Evolutionary conservation across 2,888 invertebrate species (phyloP).

Genomic region (Diadegma fenestrale): DNA sequence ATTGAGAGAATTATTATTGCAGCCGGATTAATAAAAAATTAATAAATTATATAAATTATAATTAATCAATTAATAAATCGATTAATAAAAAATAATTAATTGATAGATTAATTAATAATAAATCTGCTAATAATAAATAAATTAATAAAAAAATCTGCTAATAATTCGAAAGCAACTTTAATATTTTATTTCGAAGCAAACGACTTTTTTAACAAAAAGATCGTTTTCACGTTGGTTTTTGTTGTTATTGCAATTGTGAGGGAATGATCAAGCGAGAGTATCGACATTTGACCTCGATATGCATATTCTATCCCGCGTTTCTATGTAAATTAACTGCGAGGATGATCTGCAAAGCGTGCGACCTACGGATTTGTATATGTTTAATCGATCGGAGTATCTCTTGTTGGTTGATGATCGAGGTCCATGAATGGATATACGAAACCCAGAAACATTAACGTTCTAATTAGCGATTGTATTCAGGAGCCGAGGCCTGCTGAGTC

Average conservation of each 20-base stretch:
- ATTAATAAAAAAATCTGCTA: neutral
- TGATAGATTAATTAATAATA: too few species aligned
- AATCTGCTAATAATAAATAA: too few species aligned
- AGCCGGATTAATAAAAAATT: neutral
- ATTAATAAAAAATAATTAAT: too few species aligned
- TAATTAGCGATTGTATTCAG: slow-evolving; percentile 69
- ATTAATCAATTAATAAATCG: too few species aligned
- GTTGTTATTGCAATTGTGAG: neutral
- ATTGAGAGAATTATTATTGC: neutral
- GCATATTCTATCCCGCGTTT: neutral
- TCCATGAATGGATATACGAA: neutral
- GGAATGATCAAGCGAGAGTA: neutral
- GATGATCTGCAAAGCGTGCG: neutral
- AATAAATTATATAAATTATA: too few species aligned
- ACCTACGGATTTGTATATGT: neutral
- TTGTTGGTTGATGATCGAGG: neutral
- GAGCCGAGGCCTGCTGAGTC: slow-evolving; percentile 75
- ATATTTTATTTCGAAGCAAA: neutral
- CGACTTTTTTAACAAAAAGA: too few species aligned
- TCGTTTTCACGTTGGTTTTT: neutral
- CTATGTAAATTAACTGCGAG: neutral
- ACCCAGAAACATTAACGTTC: neutral
- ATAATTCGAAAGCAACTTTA: neutral
- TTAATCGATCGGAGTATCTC: neutral
- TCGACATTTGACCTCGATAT: neutral